Percentiles rank a stretch among this genome's conserved stretches.
These are phyloP conservation scores for Listronotus oregonensis DNA, from an alignment of 1,140 invertebrate genomes.

Conservation along the genomic window DNA sequence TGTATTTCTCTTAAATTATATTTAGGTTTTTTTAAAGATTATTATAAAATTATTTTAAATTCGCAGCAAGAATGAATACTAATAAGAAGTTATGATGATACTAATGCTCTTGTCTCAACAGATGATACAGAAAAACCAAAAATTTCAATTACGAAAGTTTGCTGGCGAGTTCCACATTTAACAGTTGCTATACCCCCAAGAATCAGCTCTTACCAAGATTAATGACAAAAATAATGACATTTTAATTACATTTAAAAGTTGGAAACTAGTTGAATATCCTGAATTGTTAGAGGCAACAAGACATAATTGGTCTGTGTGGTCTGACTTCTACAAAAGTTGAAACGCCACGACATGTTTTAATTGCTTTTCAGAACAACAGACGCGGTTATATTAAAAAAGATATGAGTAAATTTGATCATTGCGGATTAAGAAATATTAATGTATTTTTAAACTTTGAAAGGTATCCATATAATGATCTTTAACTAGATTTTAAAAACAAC, in stretches of 20 bases:
- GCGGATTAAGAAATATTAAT: conserved; percentile 21
- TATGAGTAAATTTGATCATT: conserved; percentile 29
- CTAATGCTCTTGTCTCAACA: conserved; percentile 27
- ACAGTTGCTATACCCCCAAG: conserved; percentile 11
- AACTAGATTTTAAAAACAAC: conserved; percentile 39
- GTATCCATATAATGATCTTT: conserved; percentile 49
- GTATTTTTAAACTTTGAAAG: conserved; percentile 35
- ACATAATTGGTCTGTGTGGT: conserved; percentile 37
- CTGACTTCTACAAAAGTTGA: conserved; percentile 41
- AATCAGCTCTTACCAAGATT: conserved; percentile 28
- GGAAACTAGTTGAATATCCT: conserved; percentile 30
- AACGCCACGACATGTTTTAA: conserved; percentile 24
- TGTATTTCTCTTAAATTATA: conserved; percentile 53
- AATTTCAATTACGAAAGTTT: conserved; percentile 26
- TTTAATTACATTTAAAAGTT: conserved; percentile 32
- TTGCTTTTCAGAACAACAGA: conserved; percentile 31
- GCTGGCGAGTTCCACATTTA: conserved; percentile 34
- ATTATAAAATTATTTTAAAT: conserved; percentile 57
- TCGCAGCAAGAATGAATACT: conserved; percentile 58
- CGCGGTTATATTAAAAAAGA: conserved; percentile 8
- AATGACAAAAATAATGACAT: conserved; percentile 28
- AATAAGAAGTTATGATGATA: conserved; percentile 49
- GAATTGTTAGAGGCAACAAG: conserved; percentile 13
- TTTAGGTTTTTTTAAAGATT: conserved; percentile 58
- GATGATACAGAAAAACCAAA: conserved; percentile 13